Base-by-base conservation (phyloP, 2,888 invertebrate genomes). In the Celastrina argiolus region DNA sequence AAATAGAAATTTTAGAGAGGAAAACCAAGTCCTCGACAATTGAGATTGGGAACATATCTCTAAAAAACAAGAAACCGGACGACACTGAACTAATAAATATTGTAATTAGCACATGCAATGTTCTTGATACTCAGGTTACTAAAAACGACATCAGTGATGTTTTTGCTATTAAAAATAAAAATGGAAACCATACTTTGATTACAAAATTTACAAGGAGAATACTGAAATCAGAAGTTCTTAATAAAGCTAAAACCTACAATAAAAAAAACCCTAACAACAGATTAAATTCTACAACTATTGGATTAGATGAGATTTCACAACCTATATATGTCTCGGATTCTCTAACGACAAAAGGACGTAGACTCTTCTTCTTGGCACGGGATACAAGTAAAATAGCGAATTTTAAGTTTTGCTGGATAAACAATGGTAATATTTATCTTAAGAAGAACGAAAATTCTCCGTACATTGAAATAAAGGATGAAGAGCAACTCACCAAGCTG, bases 381-480 rank as follows among this genome's bases (percentile, higher is more conserved):
- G 58, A 58, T n/a, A 58, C 58, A n/a, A 31, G 31, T n/a, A 58
- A 31, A 28, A 58, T 16, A 14, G 31, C 58, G 31, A 31, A 58
- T 7, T 58, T 26, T 31, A 58, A 34, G 14, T 58, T 7, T 58
- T 58, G 58, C n/a, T 58, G 28, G 16, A 58, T 31, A 31, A 58
- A 14, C 31, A 58, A 58, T 5, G 31, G 58, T 3, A 58, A 58
- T 31, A n/a, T 58, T 6, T 31, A 58, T 31, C 31, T 58, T 14
- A 58, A 16, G 58, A 58, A 58, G 31, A 12, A n/a, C 6, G 56
- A 22, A 28, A 28, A 56, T 26, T 26, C 12, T 14, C 56, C 22
- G 14, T 56, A 14, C 28, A 56, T 56, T 10, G 56, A 56, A 14
- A 28, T 56, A 41, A 28, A 56, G 28, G 28, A 56, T 12, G 56